Conservation (phyloP, 2,113 vertebrate genomes). For the Cyprinodon brontotheroides region DNA sequence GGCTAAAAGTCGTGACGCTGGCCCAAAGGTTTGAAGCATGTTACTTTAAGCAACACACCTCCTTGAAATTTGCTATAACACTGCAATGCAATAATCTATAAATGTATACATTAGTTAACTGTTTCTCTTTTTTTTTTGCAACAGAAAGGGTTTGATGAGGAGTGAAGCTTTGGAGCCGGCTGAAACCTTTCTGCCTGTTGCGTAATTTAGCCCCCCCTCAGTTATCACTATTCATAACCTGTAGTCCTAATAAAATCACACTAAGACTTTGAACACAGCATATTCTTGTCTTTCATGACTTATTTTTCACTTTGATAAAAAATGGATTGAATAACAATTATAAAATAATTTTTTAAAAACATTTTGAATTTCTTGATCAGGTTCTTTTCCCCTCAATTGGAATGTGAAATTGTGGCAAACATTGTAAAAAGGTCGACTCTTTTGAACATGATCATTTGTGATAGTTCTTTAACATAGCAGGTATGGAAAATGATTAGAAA, state of each 20-base stretch:
- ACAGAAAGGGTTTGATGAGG: conserved; percentile 83
- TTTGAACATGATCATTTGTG: background rate
- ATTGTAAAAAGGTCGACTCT: background rate
- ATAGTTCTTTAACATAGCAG: too few species aligned
- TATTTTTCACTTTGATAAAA: background rate
- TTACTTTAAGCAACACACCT: conserved; percentile 12
- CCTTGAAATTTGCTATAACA: conserved; percentile 24
- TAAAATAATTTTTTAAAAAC: background rate
- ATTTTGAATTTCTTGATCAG: background rate
- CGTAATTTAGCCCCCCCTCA: conserved; percentile 47
- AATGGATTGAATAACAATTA: background rate
- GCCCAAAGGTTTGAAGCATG: conserved; percentile 74
- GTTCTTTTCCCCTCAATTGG: background rate
- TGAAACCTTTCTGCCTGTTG: conserved; percentile 47
- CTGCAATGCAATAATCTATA: too few species aligned
- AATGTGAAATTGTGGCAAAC: background rate
- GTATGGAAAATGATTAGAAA: background rate
- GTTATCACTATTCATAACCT: conserved; percentile 48
- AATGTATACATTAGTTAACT: conserved; percentile 4
- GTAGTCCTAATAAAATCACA: conserved; percentile 72
- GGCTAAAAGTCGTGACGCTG: conserved; percentile 76
- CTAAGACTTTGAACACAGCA: conserved; percentile 42
- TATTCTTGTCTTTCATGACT: conserved; percentile 20
- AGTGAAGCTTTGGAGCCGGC: conserved; percentile 72
- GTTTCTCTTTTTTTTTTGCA: conserved; percentile 48